Conservation (phyloP, 2,888 invertebrate genomes). For the Phengaris alcon region DNA sequence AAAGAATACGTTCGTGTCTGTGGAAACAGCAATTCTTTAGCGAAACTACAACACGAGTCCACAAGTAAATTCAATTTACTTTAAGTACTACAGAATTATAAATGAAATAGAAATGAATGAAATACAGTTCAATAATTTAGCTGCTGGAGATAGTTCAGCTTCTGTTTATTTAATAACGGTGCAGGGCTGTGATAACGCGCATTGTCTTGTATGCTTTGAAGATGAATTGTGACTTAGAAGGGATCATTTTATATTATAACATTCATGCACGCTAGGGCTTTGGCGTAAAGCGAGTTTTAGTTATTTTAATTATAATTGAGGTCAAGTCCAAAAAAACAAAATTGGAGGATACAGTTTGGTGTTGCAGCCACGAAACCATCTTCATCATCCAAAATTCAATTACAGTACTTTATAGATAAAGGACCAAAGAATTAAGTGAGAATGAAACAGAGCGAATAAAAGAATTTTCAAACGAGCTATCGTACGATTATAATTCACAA, state of each 20-base stretch:
- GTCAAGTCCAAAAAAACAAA: too few species aligned
- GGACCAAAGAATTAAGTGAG: too few species aligned
- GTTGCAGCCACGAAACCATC: too few species aligned
- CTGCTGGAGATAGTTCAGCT: conserved; percentile 45
- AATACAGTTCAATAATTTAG: conserved; percentile 56
- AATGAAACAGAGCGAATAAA: too few species aligned
- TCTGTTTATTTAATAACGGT: conserved; percentile 73
- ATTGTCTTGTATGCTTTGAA: conserved; percentile 55
- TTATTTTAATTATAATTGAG: too few species aligned
- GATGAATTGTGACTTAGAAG: conserved; percentile 36
- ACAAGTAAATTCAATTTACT: conserved; percentile 26
- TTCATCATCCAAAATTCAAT: too few species aligned
- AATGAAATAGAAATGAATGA: conserved; percentile 24
- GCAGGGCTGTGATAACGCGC: conserved; percentile 58
- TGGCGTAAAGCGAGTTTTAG: too few species aligned
- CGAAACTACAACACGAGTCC: conserved; percentile 15
- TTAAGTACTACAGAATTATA: conserved; percentile 26
- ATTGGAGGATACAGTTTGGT: too few species aligned
- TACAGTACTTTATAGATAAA: too few species aligned
- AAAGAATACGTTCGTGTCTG: background rate
- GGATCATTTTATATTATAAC: conserved; percentile 33
- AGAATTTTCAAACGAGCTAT: too few species aligned
- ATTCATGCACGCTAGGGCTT: too few species aligned
- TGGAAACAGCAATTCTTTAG: background rate
- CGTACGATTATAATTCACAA: too few species aligned